These are phyloP conservation scores for Aspidapion aeneum DNA, from an alignment of 2,888 invertebrate species.

Conservation along the genomic window DNA sequence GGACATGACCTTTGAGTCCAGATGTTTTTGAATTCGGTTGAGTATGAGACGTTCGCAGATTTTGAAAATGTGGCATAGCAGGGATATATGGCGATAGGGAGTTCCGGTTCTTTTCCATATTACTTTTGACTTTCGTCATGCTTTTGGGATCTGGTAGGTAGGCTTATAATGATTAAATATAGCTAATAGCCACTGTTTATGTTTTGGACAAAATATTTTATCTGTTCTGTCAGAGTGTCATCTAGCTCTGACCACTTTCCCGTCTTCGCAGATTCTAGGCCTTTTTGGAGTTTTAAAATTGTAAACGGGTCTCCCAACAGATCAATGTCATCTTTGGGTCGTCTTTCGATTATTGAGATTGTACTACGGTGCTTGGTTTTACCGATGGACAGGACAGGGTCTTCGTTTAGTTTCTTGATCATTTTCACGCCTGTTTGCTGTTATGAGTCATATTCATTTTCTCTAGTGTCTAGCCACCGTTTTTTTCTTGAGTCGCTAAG, in stretches of 20 bases:
- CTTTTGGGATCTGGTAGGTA: too few species aligned
- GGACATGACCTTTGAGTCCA: constrained; percentile 16
- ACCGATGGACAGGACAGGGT: too few species aligned
- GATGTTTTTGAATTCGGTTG: neutral
- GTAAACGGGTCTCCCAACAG: too few species aligned
- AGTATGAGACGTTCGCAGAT: constrained; percentile 4
- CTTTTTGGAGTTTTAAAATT: too few species aligned
- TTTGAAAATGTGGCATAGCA: constrained; percentile 3
- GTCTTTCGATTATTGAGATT: too few species aligned
- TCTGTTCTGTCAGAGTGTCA: constrained; percentile 8
- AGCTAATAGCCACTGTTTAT: constrained; percentile 1
- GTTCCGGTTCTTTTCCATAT: too few species aligned
- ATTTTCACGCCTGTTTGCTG: too few species aligned
- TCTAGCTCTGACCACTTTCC: constrained; percentile 1
- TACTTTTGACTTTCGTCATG: too few species aligned
- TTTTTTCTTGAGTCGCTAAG: neutral
- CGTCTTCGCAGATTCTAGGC: neutral
- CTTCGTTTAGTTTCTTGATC: too few species aligned
- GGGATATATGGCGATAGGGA: neutral
- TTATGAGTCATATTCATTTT: neutral
- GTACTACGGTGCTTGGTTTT: too few species aligned
- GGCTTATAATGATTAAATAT: neutral
- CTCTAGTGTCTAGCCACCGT: neutral
- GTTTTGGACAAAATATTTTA: constrained; percentile 6
- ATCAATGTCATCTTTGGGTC: too few species aligned